Conservation (phyloP, 2,113 vertebrate species). For the Burhinus bistriatus region DNA sequence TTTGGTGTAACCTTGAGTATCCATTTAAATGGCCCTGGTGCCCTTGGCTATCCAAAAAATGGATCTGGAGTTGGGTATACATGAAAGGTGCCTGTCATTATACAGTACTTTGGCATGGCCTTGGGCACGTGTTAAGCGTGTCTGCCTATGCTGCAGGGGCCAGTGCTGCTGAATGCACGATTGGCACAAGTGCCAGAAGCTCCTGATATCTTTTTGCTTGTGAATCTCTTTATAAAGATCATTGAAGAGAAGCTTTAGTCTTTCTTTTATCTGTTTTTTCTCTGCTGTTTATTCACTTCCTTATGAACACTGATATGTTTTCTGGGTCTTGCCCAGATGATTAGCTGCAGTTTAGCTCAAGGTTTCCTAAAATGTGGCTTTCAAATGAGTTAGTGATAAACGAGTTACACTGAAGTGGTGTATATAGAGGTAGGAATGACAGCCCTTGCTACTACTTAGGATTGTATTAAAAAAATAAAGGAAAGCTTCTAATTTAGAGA, state of each 20-base stretch:
- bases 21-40: neutral
- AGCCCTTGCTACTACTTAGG: neutral
- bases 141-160: neutral
- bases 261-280: neutral
- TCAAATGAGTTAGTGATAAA: neutral
- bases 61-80: neutral
- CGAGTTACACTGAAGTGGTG: neutral
- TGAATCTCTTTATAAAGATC: neutral
- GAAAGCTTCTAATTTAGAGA: neutral
- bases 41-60: no score
- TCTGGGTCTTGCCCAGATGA: neutral
- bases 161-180: neutral
- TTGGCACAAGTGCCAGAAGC: neutral
- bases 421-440: neutral
- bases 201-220: neutral
- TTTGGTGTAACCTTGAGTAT: neutral
- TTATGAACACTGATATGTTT: neutral
- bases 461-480: neutral
- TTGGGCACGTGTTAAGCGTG: neutral
- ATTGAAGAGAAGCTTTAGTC: neutral
- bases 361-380: constrained; percentile 13
- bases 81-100: neutral
- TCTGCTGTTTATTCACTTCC: neutral
- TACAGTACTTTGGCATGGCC: neutral
- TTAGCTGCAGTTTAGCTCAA: constrained; percentile 14